These are phyloP conservation scores for Tinea trinotella DNA, from an alignment of 2,888 invertebrate species.

Conservation along the genomic window DNA sequence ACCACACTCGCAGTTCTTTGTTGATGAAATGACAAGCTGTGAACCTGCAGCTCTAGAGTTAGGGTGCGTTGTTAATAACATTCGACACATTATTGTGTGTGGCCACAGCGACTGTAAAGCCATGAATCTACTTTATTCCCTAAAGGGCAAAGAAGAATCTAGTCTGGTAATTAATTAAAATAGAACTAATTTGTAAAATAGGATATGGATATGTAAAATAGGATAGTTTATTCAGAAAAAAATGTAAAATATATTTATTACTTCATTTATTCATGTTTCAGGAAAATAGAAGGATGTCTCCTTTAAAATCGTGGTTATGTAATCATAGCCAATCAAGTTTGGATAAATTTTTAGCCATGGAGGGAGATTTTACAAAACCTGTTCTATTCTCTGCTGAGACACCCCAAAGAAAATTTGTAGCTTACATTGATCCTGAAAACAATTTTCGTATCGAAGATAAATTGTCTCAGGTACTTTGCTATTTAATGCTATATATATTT, in stretches of 20 bases:
- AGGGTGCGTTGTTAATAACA: conserved; percentile 92
- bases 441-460: conserved; percentile 92
- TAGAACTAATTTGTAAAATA: no score
- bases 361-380: conserved; percentile 76
- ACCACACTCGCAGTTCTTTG: conserved; percentile 91
- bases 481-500: no score
- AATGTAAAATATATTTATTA: background rate
- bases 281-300: conserved; percentile 86
- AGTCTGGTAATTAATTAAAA: conserved; percentile 36
- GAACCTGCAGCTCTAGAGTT: conserved; percentile 97
- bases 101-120: conserved; percentile 99
- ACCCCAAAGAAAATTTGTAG: conserved; percentile 88
- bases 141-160: conserved; percentile 84
- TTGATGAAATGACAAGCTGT: conserved; percentile 89
- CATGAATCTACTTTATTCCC: conserved; percentile 90
- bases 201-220: conserved; percentile 26
- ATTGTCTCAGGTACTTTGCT: conserved; percentile 85
- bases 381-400: conserved; percentile 90
- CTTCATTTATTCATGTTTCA: conserved; percentile 38
- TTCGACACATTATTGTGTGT: conserved; percentile 94
- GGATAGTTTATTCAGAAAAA: background rate
- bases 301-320: conserved; percentile 92
- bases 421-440: conserved; percentile 94
- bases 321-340: conserved; percentile 88
- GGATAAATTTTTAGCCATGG: conserved; percentile 84